Evolutionary conservation across 2,888 invertebrate species (phyloP).

Genomic region (Xanthia icteritia): DNA sequence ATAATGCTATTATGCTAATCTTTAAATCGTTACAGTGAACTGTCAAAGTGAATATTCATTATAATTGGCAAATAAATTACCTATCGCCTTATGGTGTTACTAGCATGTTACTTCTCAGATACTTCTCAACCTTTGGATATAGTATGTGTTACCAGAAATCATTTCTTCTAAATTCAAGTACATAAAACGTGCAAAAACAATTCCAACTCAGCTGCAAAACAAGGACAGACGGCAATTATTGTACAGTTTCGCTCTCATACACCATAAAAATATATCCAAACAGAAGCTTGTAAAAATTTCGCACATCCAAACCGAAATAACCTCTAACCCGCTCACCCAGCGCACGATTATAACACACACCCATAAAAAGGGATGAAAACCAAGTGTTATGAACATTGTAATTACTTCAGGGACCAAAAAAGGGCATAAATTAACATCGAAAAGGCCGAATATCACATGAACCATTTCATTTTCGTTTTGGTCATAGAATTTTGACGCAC

Average conservation of each 20-base stretch:
- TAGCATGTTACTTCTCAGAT: neutral
- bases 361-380: slow-evolving; percentile 60
- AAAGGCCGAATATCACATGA: slow-evolving; percentile 76
- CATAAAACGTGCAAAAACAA: neutral
- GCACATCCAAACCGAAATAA: slow-evolving; percentile 34
- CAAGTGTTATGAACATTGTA: slow-evolving; percentile 62
- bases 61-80: too few relatives aligned
- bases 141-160: neutral
- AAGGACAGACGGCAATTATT: neutral
- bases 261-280: slow-evolving; percentile 6
- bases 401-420: slow-evolving; percentile 65
- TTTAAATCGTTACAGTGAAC: neutral
- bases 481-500: slow-evolving; percentile 77
- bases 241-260: neutral
- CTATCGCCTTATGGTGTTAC: neutral
- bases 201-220: neutral
- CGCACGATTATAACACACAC: slow-evolving; percentile 26
- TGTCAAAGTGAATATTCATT: neutral
- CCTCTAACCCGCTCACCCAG: slow-evolving; percentile 37
- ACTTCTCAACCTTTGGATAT: neutral
- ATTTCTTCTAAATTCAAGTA: neutral
- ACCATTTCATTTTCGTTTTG: slow-evolving; percentile 81
- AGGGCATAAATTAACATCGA: slow-evolving; percentile 77
- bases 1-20: too few relatives aligned
- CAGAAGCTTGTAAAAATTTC: slow-evolving; percentile 38